A percentile compares a stretch with the other conserved stretches of the same genome.
These are phyloP conservation scores for Tadarida brasiliensis DNA, from an alignment of 2,797 vertebrate species.

Conservation along the genomic window DNA sequence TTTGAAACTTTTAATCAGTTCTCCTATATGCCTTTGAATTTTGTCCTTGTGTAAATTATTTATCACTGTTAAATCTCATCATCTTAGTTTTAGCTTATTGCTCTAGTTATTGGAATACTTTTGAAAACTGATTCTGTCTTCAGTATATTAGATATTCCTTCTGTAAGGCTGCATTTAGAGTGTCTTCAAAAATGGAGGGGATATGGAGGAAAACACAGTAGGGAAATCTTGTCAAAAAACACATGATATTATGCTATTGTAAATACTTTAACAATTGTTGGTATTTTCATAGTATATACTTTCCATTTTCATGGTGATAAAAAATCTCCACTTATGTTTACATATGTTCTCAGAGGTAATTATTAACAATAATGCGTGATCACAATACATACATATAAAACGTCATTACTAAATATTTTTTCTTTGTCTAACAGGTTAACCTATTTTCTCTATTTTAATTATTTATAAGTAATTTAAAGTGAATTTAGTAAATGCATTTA, in stretches of 20 bases:
- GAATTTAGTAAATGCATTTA: conserved; percentile 23
- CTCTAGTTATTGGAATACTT: conserved; percentile 11
- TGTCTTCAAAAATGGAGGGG: not conserved
- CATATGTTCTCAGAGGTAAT: not conserved
- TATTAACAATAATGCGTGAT: not conserved
- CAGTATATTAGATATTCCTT: not conserved
- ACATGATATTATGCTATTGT: not conserved
- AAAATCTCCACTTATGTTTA: conserved; percentile 13
- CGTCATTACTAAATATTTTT: not conserved
- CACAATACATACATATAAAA: not conserved
- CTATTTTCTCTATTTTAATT: conserved; percentile 11
- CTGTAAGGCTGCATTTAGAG: not conserved
- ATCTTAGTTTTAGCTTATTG: not conserved
- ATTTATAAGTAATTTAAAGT: conserved; percentile 39
- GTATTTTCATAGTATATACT: not conserved
- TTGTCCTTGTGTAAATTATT: conserved; percentile 14
- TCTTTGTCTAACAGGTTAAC: not conserved
- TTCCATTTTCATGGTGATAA: conserved; percentile 10
- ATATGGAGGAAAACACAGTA: not conserved
- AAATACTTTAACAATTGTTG: not conserved
- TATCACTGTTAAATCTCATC: not conserved
- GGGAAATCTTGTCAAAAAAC: not conserved
- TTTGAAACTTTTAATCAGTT: not conserved
- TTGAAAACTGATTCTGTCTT: not conserved
- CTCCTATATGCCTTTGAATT: not conserved